Percentiles rank a stretch among this genome's conserved stretches.
Evolutionary conservation across 2,797 vertebrate species (phyloP).

Genomic region (Ibycter americanus): DNA sequence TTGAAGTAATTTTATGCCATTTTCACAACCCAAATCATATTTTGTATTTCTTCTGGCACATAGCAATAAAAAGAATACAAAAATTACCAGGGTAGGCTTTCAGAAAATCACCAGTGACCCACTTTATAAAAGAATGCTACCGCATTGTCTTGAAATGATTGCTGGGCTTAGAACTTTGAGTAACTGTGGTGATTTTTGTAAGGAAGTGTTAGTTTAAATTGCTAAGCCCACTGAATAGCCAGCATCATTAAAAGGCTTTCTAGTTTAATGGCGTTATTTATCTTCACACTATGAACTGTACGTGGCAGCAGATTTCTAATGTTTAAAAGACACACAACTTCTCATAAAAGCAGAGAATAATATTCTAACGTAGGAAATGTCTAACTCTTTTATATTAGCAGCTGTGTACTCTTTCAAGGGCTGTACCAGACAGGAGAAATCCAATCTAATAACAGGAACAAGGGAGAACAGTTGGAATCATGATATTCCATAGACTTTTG

Average conservation of each 20-base stretch:
- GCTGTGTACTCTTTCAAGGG: neutral
- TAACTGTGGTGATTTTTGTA: neutral
- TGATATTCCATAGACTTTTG: neutral
- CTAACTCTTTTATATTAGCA: neutral
- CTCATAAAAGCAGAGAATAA: constrained; percentile 15
- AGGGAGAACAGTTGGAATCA: neutral
- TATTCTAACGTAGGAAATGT: neutral
- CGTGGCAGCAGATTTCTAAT: constrained; percentile 8
- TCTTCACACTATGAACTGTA: neutral
- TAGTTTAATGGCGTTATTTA: constrained; percentile 19
- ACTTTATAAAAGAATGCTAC: neutral
- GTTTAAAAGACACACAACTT: constrained; percentile 12
- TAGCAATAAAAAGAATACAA: neutral
- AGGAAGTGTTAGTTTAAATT: neutral
- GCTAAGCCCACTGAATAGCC: neutral
- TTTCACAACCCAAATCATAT: neutral
- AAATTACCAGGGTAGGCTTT: neutral
- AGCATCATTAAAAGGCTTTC: constrained; percentile 19
- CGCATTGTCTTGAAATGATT: constrained; percentile 18
- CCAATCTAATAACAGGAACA: neutral
- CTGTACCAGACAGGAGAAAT: neutral
- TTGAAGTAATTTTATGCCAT: neutral
- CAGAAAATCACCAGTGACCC: constrained; percentile 1
- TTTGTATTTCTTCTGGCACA: neutral
- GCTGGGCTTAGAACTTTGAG: neutral